Evolutionary conservation across 2,113 vertebrate species (phyloP), one percentile per base, ranked within the genome.

Genomic region (Sapayoa aenigma): DNA sequence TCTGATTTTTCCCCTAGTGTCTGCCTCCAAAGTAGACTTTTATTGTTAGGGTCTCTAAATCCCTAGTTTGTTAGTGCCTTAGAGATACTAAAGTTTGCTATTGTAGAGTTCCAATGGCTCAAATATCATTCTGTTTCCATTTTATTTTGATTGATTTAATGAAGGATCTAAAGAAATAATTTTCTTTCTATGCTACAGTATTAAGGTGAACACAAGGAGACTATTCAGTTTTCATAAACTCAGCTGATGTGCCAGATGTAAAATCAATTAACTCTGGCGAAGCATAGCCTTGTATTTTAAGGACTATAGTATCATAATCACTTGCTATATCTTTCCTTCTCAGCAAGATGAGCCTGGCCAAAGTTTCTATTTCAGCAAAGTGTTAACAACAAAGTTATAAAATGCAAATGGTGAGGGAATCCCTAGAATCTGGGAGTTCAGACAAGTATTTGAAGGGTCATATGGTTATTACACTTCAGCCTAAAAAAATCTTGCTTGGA

Each of bases 221-320:
- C 94, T 94, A 96, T 97, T 98, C 96, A 97, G 39, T 84, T 95
- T 97, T 76, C 89, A 96, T 94, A 95, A 97, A 96, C 97, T 96
- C 68, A 74, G 67, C 89, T 86, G 89, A 93, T 81, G 80, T 90
- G 66, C 91, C 97, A 97, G 94, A 97, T 97, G 97, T 95, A 96
- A 98, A 98, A 97, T 96, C 95, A 97, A 95, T 98, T 96, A 96
- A 56, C 31, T 94, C 24, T 62, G 52, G 68, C 94, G 85, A 98
- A 96, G 94, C 97, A 95, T 66, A 53, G 84, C 41, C 78, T 94
- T 90, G 31, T 97, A 97, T 95, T 96, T 98, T 97, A 96, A 96
- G 11, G 6, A 87, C 55, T 81, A 50, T 87, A 71, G 27, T 74
- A 95, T 96, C 95, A 85, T 90, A 96, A 97, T 91, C 90, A 27